Evolutionary conservation across 2,797 vertebrate species (phyloP), one percentile per base, ranked within the genome.

Genomic region (Mus spretus): DNA sequence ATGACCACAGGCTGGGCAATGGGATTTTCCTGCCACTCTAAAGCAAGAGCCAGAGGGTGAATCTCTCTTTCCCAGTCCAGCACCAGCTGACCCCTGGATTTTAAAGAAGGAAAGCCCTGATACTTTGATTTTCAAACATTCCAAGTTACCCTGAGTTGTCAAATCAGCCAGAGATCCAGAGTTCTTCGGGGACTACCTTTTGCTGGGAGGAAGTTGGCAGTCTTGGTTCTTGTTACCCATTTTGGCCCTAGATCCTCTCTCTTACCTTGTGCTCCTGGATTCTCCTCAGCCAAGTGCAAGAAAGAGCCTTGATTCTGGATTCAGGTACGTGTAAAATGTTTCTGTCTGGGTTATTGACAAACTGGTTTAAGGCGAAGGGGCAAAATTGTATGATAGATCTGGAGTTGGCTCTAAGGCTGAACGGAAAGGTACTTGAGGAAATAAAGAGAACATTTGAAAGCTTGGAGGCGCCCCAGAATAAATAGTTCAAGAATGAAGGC

Each of bases 311-410:
- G 93, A 28, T 91, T 95, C 82, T 19, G 17, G 50, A 96, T 67
- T 88, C 31, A n/a, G 97, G 97, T 98, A 98, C 80, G 97, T 97
- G 81, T 87, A n/a, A 8, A 40, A 19, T 79, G 72, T 31, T 67
- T 95, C 93, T 67, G 20, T 97, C 84, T 90, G 94, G 82, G 47
- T 70, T 95, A 26, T 24, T 85, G 89, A 37, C 20, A 50, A 78
- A 65, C 34, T 85, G 84, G 47, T 83, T 50, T 63, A 78, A 94
- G 67, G 19, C 28, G 20, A 89, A 87, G 44, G 55, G 82, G 37
- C 24, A 15, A 17, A 15, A 17, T 26, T 4, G 3, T 13, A 14
- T 72, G 67, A 11, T 28, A 84, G 67, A 94, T 55, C n/a, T 31
- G 61, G 34, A 17, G 40, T 12, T 3, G 22, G 55, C 63, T 94